Evolutionary conservation across 2,113 vertebrate genomes (phyloP), one percentile per base, ranked within the genome.

Genomic region (Carollia perspicillata): DNA sequence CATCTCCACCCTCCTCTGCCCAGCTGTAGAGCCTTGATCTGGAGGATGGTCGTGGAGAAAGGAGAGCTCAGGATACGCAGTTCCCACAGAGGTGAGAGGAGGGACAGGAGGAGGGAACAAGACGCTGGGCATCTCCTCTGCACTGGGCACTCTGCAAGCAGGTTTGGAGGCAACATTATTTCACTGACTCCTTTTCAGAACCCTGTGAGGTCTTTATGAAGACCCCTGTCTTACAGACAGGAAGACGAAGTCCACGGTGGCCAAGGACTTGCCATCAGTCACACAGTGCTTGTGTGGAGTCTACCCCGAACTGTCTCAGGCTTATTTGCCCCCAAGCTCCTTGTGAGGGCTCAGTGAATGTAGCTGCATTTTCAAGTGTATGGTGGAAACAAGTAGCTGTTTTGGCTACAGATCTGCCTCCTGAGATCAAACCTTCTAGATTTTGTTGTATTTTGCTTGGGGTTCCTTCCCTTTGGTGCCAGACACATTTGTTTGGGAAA

Each of bases 81-180:
- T 22, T 81, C 40, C n/a, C 20, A 26, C 16, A 44, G 16, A 49
- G 8, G 11, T 8, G 0, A 66, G 44, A 35, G 20, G 14, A 16
- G 33, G 66, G 37, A 37, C 1, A 6, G 16, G 16, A 26, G 17
- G 35, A 60, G 13, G 33, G 10, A 42, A 26, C 14, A 5, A 47
- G 20, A 9, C 9, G 2, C 35, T 2, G 14, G 7, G 11, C 2
- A 0, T 42, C 9, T 55, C 49, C 65, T 85, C 85, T 6, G 26
- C 26, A 42, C 2, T 0, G 2, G 37, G 10, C 0, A 0, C 40
- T 35, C 33, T 37, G 13, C 0, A 0, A 37, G 23, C 28, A 87
- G 12, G 12, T n/a, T 9, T 88, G 26, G 23, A 81, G 40, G 20
- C 2, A 37, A n/a, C 51, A 0, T 65, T 12, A n/a, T 23, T 37